phyloP scores from a whole-genome alignment of 2,888 invertebrate species.

The Plutella xylostella region DNA sequence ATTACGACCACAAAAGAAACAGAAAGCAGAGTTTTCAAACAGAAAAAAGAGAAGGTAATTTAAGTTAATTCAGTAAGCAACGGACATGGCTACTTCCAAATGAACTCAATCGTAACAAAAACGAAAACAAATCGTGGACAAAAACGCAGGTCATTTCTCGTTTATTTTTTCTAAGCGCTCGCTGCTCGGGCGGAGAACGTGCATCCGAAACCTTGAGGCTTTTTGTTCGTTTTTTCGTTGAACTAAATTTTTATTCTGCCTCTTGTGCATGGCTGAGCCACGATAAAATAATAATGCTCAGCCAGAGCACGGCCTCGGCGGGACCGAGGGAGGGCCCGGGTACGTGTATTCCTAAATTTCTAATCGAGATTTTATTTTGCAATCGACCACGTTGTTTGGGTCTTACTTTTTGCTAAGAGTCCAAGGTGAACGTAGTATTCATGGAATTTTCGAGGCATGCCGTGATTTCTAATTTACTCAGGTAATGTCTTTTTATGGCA shows the following conservation, averaged over 20 bases:
- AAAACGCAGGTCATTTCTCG: conserved; percentile 68
- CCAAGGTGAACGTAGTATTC: conserved; percentile 56
- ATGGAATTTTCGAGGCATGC: no score
- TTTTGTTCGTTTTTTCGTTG: conserved; percentile 43
- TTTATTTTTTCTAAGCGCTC: conserved; percentile 61
- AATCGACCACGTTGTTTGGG: conserved; percentile 46
- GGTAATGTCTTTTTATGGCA: no score
- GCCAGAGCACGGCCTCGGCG: conserved; percentile 40
- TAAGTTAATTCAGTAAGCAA: conserved; percentile 67
- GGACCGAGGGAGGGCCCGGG: conserved; percentile 43
- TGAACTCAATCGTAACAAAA: conserved; percentile 68
- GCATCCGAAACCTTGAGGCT: conserved; percentile 60
- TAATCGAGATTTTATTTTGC: conserved; percentile 57
- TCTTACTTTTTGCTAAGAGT: conserved; percentile 47
- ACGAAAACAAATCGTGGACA: conserved; percentile 66
- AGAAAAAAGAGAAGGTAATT: conserved; percentile 54
- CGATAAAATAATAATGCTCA: conserved; percentile 62
- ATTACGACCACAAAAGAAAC: conserved; percentile 39
- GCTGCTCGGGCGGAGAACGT: conserved; percentile 46
- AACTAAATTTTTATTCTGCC: conserved; percentile 50
- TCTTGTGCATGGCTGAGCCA: conserved; percentile 51
- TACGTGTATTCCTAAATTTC: conserved; percentile 53
- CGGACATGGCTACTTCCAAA: conserved; percentile 66
- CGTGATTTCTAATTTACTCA: no score
- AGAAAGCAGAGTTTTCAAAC: conserved; percentile 38